Conservation (phyloP, 37 sponge, comb jelly and placozoan species). For the Mnemiopsis leidyi region DNA sequence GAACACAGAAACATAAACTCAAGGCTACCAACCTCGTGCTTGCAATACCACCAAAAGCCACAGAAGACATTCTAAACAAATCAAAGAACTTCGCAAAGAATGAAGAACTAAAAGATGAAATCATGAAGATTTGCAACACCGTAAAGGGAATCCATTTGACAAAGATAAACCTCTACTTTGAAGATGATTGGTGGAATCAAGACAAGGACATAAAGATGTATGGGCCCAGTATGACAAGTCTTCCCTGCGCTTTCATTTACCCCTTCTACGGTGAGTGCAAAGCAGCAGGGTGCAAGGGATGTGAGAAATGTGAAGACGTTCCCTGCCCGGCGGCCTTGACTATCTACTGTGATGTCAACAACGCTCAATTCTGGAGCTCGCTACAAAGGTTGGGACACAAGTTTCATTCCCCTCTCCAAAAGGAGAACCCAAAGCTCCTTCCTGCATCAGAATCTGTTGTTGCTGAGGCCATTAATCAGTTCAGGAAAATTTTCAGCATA, state of each 20-base stretch:
- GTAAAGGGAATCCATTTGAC: not conserved
- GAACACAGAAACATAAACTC: not conserved
- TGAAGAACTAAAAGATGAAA: not conserved
- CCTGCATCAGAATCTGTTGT: conserved; percentile 2
- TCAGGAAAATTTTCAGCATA: not conserved
- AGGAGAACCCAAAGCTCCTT: not conserved
- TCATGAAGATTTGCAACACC: not conserved
- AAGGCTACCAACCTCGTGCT: not conserved
- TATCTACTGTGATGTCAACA: not conserved
- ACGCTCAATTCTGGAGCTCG: not conserved
- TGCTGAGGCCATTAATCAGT: not conserved
- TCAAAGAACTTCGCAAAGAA: not conserved
- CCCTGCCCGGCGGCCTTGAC: not conserved
- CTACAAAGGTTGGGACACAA: not conserved
- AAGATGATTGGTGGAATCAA: conserved; percentile 14
- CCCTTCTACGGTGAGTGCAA: not conserved
- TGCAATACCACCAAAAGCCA: not conserved
- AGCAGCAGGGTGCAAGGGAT: not conserved
- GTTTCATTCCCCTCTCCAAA: not conserved
- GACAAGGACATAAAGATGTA: not conserved
- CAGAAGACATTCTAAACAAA: not conserved
- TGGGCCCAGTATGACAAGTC: not conserved
- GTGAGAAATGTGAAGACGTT: not conserved
- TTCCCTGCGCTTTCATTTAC: not conserved
- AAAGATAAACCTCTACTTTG: conserved; percentile 37